Conservation (phyloP, 1,140 invertebrate genomes). For the Amphibalanus amphitrite region DNA sequence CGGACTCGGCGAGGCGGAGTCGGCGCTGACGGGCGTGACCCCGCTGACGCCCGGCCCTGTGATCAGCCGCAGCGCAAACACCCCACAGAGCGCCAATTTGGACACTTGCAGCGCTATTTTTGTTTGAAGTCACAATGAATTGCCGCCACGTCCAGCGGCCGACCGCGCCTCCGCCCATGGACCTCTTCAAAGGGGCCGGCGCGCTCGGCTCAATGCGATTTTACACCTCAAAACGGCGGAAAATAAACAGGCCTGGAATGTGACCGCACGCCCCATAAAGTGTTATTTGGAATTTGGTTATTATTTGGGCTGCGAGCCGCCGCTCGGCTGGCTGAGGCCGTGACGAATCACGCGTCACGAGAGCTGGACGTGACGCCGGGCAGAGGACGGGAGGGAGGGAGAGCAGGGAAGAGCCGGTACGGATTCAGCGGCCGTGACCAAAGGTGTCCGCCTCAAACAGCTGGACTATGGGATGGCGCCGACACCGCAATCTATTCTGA, state of each 20-base stretch:
- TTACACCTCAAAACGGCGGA: background rate
- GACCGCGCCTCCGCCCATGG: background rate
- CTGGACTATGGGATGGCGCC: no score
- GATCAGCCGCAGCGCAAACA: background rate
- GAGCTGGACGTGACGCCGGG: background rate
- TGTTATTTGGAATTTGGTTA: conserved; percentile 2
- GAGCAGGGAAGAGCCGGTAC: no score
- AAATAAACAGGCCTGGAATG: background rate
- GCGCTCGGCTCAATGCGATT: background rate
- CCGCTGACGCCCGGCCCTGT: background rate
- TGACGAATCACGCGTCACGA: background rate
- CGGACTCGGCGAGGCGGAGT: no score
- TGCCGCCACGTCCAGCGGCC: background rate
- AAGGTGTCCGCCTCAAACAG: no score
- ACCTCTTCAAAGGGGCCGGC: background rate
- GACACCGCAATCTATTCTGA: no score
- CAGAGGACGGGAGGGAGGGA: background rate
- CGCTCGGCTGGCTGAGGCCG: no score
- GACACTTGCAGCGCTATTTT: background rate
- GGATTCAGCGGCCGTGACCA: no score
- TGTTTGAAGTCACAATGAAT: conserved; percentile 2
- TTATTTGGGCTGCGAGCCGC: background rate
- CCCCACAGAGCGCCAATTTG: background rate
- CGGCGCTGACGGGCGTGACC: background rate
- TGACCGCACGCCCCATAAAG: background rate